phyloP scores from a whole-genome alignment of 2,888 invertebrate genomes.

The Drosophila yooni region DNA sequence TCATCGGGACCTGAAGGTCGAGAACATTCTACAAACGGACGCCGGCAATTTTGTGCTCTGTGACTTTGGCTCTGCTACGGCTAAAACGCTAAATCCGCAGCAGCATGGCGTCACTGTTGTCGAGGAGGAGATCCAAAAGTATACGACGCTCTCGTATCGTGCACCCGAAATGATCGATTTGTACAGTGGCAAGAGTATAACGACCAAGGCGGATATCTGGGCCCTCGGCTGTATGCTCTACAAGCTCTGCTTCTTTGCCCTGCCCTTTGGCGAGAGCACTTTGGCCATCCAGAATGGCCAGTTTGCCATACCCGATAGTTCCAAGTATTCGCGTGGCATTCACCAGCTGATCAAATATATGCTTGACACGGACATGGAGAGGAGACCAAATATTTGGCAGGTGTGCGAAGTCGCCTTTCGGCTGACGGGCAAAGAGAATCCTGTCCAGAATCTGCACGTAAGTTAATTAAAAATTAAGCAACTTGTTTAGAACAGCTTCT shows the following conservation, averaged over 20 bases:
- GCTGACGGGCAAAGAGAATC: conserved; percentile 89
- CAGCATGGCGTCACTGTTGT: conserved; percentile 89
- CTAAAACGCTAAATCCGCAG: conserved; percentile 89
- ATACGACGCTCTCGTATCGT: conserved; percentile 95
- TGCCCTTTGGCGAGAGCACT: conserved; percentile 97
- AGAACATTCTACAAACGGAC: conserved; percentile 93
- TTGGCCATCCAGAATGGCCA: conserved; percentile 95
- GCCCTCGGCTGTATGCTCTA: conserved; percentile 95
- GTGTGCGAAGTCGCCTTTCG: conserved; percentile 91
- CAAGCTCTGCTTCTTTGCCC: conserved; percentile 94
- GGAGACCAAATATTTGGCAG: conserved; percentile 95
- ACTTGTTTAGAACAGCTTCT: neutral
- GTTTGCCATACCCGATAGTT: conserved; percentile 93
- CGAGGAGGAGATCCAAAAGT: conserved; percentile 94
- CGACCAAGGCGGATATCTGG: conserved; percentile 96
- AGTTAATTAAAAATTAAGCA: conserved; percentile 74
- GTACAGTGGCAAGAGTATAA: conserved; percentile 92
- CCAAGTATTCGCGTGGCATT: conserved; percentile 89
- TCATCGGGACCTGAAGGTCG: conserved; percentile 96
- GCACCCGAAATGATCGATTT: conserved; percentile 97
- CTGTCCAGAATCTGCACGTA: conserved; percentile 92
- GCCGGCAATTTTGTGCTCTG: conserved; percentile 93
- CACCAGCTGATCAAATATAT: conserved; percentile 92
- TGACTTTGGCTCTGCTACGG: conserved; percentile 98
- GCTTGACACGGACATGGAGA: conserved; percentile 93